phyloP scores from a whole-genome alignment of 2,888 invertebrate genomes.

The Pemphredon lugubris region DNA sequence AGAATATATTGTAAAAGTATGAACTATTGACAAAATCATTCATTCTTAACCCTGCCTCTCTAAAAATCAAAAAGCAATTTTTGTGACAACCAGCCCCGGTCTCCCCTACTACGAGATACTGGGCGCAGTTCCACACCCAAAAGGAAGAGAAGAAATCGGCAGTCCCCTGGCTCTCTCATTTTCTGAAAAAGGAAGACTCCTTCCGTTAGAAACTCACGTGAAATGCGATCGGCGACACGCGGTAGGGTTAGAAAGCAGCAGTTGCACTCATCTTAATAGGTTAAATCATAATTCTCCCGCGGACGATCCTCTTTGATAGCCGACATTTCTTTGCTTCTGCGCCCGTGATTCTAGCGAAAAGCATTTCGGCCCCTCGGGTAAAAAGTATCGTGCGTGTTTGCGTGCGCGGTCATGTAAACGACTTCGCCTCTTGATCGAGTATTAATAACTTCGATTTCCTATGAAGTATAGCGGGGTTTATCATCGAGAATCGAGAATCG shows the following conservation, averaged over 20 bases:
- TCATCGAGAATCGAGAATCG: conserved; percentile 26
- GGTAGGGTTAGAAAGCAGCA: conserved; percentile 35
- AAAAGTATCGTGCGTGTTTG: conserved; percentile 38
- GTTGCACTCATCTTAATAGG: conserved; percentile 37
- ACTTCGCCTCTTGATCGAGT: conserved; percentile 42
- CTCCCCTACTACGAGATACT: too few relatives aligned
- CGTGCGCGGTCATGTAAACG: neutral
- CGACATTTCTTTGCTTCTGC: conserved; percentile 33
- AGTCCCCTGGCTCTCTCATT: too few relatives aligned
- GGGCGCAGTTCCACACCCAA: too few relatives aligned
- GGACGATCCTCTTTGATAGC: conserved; percentile 26
- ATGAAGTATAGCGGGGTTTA: conserved; percentile 25
- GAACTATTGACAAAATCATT: too few relatives aligned
- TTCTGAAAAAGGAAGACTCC: conserved; percentile 29
- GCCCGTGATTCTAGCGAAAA: conserved; percentile 32
- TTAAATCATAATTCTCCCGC: conserved; percentile 33
- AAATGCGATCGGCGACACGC: conserved; percentile 28
- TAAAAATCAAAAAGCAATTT: too few relatives aligned
- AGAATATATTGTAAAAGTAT: too few relatives aligned
- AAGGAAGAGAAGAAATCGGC: too few relatives aligned
- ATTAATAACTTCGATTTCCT: conserved; percentile 67
- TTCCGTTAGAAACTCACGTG: conserved; percentile 43
- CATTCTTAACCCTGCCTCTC: too few relatives aligned
- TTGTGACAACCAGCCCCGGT: too few relatives aligned
- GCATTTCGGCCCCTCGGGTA: conserved; percentile 44